phyloP scores from a whole-genome alignment of 2,797 vertebrate species.

The Momotus momota region DNA sequence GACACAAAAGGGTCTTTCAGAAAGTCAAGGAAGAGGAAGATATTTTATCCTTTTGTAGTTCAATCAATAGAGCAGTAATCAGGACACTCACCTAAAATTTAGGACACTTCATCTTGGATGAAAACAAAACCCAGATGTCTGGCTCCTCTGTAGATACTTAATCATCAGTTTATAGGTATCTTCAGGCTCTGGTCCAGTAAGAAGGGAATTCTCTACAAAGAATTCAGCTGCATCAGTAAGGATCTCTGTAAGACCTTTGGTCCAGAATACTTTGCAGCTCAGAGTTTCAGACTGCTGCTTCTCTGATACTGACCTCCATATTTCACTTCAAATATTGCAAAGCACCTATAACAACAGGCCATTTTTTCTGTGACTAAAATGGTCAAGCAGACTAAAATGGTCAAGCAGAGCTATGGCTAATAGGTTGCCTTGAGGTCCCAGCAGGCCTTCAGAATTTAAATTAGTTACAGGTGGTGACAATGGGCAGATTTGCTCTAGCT shows the following conservation, averaged over 20 bases:
- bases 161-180: not conserved
- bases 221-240: not conserved
- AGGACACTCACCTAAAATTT: not conserved
- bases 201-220: not conserved
- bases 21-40: not conserved
- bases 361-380: not conserved
- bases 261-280: not conserved
- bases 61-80: not conserved
- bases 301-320: not conserved
- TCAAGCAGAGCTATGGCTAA: not conserved
- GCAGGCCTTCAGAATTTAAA: conserved; percentile 22
- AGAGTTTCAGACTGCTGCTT: not conserved
- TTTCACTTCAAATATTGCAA: not conserved
- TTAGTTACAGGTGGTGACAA: conserved; percentile 24
- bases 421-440: conserved; percentile 5
- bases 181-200: not conserved
- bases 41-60: not conserved
- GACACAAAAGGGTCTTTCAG: not conserved
- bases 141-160: not conserved
- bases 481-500: not conserved
- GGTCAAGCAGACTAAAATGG: not conserved
- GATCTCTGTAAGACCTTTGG: not conserved
- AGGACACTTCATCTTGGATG: not conserved
- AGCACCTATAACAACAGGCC: not conserved
- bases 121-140: not conserved